phyloP scores from a whole-genome alignment of 2,888 invertebrate genomes.

The Ashinkailepas kermadecensis region DNA sequence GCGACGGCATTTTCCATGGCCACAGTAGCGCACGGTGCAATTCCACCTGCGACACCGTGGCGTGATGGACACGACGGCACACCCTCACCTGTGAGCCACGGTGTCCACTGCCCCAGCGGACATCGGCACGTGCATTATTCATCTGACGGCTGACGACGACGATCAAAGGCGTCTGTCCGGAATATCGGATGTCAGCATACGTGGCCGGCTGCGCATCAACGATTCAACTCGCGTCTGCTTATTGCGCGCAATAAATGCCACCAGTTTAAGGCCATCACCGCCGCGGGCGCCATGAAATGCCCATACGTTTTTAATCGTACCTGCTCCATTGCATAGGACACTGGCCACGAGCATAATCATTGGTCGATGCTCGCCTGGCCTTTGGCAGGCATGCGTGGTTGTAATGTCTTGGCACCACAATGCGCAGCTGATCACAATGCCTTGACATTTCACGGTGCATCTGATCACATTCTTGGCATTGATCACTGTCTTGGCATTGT shows the following conservation, averaged over 20 bases:
- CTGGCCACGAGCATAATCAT: too few relatives aligned
- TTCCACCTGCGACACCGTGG: not conserved
- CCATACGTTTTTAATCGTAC: not conserved
- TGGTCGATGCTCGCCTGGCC: too few relatives aligned
- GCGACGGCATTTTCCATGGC: not conserved
- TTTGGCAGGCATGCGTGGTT: too few relatives aligned
- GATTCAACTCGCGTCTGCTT: not conserved
- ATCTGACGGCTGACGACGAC: not conserved
- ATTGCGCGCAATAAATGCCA: not conserved
- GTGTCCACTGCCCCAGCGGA: not conserved
- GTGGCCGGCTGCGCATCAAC: not conserved
- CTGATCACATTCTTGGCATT: too few relatives aligned
- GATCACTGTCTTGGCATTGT: too few relatives aligned
- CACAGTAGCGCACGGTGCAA: too few relatives aligned
- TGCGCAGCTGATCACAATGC: too few relatives aligned
- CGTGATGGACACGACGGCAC: not conserved
- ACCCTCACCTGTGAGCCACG: not conserved
- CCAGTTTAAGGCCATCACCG: not conserved
- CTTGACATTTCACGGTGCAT: too few relatives aligned
- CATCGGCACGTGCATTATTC: not conserved
- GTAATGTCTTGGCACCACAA: too few relatives aligned
- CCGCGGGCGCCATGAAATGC: not conserved
- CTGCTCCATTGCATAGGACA: not conserved
- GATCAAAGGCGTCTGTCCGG: not conserved
- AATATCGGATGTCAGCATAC: not conserved